Conservation (phyloP, 2,797 vertebrate species). For the Heteromormyrus szaboi region DNA sequence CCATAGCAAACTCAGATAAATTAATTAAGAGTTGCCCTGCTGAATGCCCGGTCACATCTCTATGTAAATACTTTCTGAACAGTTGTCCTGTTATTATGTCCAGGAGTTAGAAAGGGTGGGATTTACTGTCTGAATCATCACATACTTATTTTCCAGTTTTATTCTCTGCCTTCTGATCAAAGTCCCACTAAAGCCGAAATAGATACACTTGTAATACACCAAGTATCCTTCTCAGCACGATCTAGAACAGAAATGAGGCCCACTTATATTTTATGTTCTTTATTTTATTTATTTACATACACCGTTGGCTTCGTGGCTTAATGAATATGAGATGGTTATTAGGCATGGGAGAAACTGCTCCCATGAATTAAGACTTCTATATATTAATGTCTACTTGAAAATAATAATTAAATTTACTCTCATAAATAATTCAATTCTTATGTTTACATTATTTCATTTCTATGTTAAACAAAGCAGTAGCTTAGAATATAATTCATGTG, state of each 20-base stretch:
- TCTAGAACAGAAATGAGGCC: not conserved
- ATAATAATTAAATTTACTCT: not conserved
- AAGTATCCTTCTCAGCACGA: not conserved
- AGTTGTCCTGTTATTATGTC: slow-evolving; percentile 35
- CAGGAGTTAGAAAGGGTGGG: slow-evolving; percentile 21
- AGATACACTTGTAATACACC: not conserved
- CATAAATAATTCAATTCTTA: not conserved
- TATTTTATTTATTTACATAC: not conserved
- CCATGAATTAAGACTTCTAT: slow-evolving; percentile 5
- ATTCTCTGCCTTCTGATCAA: slow-evolving; percentile 29
- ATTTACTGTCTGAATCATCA: slow-evolving; percentile 2
- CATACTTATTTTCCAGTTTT: not conserved
- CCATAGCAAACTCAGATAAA: slow-evolving; percentile 73
- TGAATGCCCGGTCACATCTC: slow-evolving; percentile 46
- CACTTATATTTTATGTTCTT: not conserved
- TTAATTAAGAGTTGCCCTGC: slow-evolving; percentile 51
- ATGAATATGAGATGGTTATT: not conserved
- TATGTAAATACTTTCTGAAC: slow-evolving; percentile 42
- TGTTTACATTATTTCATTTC: not conserved
- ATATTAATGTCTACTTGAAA: not conserved
- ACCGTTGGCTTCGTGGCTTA: not conserved
- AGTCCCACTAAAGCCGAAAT: slow-evolving; percentile 28
- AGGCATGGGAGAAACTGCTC: not conserved
- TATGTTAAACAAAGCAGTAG: not conserved
- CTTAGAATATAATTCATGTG: not conserved